These are phyloP conservation scores for Propithecus coquereli DNA, from an alignment of 2,113 vertebrate species.

Conservation along the genomic window DNA sequence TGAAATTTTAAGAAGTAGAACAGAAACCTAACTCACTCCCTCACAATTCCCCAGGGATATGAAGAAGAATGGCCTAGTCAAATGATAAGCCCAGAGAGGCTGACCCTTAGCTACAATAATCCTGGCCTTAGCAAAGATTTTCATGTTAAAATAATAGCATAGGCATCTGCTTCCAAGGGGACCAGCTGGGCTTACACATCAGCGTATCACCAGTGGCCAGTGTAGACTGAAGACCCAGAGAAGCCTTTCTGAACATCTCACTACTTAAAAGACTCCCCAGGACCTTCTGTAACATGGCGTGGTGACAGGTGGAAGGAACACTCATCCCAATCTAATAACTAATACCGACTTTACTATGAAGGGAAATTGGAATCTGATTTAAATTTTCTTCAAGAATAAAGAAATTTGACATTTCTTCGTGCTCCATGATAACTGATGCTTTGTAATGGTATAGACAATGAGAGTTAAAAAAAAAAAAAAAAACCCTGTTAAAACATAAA, in stretches of 20 bases:
- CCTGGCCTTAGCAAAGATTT: neutral
- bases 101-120: neutral
- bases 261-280: neutral
- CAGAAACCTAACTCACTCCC: neutral
- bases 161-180: neutral
- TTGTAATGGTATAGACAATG: neutral
- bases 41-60: neutral
- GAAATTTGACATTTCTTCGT: neutral
- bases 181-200: neutral
- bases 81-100: neutral
- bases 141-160: neutral
- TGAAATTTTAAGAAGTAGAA: neutral
- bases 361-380: neutral
- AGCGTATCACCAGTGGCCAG: neutral
- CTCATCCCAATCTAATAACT: neutral
- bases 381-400: slow-evolving; percentile 35
- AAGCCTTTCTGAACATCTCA: neutral
- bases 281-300: neutral
- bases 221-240: neutral
- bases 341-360: neutral
- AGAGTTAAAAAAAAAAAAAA: neutral
- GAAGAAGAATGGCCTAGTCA: neutral
- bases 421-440: neutral
- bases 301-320: neutral
- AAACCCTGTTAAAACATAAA: neutral